phyloP scores from a whole-genome alignment of 2,113 vertebrate genomes.

The Nyctibius bracteatus region DNA sequence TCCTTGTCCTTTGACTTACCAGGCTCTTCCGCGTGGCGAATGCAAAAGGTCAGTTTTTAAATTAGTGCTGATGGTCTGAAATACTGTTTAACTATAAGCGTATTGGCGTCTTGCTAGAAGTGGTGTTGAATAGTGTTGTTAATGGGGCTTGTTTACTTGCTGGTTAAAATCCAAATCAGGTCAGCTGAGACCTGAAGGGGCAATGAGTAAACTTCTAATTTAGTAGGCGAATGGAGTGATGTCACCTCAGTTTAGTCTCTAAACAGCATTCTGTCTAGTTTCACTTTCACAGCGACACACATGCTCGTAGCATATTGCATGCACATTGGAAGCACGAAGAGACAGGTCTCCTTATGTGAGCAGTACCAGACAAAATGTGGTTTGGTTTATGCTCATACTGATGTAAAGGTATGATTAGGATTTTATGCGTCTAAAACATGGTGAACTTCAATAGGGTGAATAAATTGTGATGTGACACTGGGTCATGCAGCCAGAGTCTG shows the following conservation, averaged over 20 bases:
- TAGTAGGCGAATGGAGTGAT: slow-evolving; percentile 21
- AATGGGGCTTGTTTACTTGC: slow-evolving; percentile 62
- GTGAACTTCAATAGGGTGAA: not conserved
- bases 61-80: slow-evolving; percentile 21
- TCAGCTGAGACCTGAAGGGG: slow-evolving; percentile 59
- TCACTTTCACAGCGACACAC: slow-evolving; percentile 48
- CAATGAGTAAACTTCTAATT: slow-evolving; percentile 58
- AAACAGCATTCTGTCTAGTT: slow-evolving; percentile 46
- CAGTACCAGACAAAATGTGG: not conserved
- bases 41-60: slow-evolving; percentile 52
- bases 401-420: not conserved
- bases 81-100: slow-evolving; percentile 1
- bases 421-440: not conserved
- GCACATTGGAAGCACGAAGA: not conserved
- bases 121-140: slow-evolving; percentile 41
- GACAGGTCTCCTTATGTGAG: not conserved
- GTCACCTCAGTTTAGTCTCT: slow-evolving; percentile 54
- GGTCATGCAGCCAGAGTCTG: not conserved
- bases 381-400: not conserved
- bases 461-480: not conserved
- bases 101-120: slow-evolving; percentile 35
- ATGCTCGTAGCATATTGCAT: not conserved
- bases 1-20: slow-evolving; percentile 48
- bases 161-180: slow-evolving; percentile 51
- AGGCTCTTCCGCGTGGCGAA: not conserved